Percentiles rank a stretch among this genome's conserved stretches.
phyloP scores from a whole-genome alignment of 2,113 vertebrate species.

The Oreocharis arfaki region DNA sequence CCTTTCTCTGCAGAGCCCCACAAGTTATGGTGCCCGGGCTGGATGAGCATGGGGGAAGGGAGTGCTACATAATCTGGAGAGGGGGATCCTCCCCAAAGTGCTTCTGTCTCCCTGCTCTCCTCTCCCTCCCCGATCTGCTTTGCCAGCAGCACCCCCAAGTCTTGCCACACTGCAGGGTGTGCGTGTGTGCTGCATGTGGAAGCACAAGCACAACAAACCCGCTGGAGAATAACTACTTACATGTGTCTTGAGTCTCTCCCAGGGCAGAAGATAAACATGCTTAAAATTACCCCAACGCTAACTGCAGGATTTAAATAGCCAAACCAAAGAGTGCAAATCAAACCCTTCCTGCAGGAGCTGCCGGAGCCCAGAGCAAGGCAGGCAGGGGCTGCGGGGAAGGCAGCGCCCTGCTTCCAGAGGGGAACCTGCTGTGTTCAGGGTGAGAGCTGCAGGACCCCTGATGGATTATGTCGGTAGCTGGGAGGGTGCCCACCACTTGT shows the following conservation, averaged over 20 bases:
- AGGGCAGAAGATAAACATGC: slow-evolving; percentile 26
- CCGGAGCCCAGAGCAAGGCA: neutral
- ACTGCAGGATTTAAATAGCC: neutral
- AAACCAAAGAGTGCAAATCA: neutral
- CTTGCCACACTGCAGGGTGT: neutral
- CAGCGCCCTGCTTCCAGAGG: neutral
- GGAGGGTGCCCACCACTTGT: neutral
- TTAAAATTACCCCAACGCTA: neutral
- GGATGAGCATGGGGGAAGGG: neutral
- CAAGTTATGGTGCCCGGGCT: neutral
- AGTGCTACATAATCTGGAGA: neutral
- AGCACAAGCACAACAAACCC: neutral
- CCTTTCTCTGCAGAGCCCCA: neutral
- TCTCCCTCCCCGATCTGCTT: rapidly evolving
- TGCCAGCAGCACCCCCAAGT: neutral
- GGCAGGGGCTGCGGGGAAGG: neutral
- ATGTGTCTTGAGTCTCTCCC: neutral
- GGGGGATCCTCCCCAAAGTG: neutral
- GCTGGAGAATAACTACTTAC: neutral
- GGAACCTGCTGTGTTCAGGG: neutral
- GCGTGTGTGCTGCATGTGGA: neutral
- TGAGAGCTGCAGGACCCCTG: neutral
- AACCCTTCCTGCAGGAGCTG: neutral
- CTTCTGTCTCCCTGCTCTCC: neutral
- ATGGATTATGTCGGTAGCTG: neutral